Evolutionary conservation across 2,888 invertebrate genomes (phyloP), one percentile per base, ranked within the genome.

Genomic region (Priocnemis perturbator): DNA sequence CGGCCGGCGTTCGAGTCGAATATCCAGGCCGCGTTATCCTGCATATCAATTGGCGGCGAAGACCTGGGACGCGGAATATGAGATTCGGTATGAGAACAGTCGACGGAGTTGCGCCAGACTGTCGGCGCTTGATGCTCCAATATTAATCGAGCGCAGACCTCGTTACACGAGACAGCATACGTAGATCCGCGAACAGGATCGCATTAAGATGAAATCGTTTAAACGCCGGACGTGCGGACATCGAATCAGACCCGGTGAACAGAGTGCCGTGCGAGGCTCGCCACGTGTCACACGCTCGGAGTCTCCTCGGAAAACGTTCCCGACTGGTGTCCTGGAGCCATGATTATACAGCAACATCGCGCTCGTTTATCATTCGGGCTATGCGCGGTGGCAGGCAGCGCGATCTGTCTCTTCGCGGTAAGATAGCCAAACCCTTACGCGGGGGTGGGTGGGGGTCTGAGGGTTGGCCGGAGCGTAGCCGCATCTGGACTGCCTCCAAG

Each of bases 401-500:
- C 85, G 83, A 85, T 85, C 86, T 85, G 85, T 86, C 86, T 85
- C 84, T 78, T 84, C 79, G 85, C 64, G 85, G 85, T 85, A 85
- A 86, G 85, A 86, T 84, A 85, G 81, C 85, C 86, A 83, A 85
- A 81, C 83, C 84, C 84, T 82, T 85, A 81, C 81, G 77, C 77
- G 79, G 73, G 75, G 60, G 64, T 53, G 64, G 59, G 45, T 19
- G 30, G 56, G 67, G 65, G 60, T 55, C 23, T 14, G 53, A 59
- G 74, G 69, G 77, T 77, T 71, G 74, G 74, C 64, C 71, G 68
- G 63, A 78, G 79, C 74, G 75, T 76, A 81, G 76, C 80, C 82
- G 79, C 83, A 83, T 83, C 87, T 87, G 87, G 87, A 87, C 83
- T 79, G 85, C 81, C 85, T 87, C 87, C 87, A 87, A 87, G 79